These are phyloP conservation scores for Nipponacmea schrenckii DNA, from an alignment of 2,888 invertebrate genomes.

Conservation along the genomic window DNA sequence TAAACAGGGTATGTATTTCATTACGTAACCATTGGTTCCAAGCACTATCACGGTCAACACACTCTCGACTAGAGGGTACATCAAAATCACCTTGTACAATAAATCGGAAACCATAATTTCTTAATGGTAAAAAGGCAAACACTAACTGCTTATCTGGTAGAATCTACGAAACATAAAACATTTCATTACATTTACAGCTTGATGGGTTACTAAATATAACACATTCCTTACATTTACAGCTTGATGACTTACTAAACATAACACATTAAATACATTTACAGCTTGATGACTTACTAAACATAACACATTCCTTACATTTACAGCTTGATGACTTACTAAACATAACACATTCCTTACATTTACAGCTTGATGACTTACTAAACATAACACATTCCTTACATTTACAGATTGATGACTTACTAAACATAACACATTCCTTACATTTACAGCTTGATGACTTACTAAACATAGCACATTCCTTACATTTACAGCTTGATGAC, in stretches of 20 bases:
- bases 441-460: too few species aligned
- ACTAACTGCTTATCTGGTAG: constrained; percentile 62
- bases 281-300: neutral
- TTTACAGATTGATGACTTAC: too few species aligned
- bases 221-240: neutral
- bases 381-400: too few species aligned
- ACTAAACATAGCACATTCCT: too few species aligned
- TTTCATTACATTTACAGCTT: neutral
- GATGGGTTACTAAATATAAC: too few species aligned
- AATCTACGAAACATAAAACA: constrained; percentile 34
- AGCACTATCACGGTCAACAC: constrained; percentile 64
- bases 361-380: too few species aligned
- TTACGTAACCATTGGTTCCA: constrained; percentile 68
- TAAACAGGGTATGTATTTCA: constrained; percentile 60
- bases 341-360: too few species aligned
- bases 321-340: too few species aligned
- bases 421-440: too few species aligned
- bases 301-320: too few species aligned
- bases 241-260: neutral
- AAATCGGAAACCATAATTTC: constrained; percentile 67
- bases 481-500: too few species aligned
- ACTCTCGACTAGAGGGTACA: constrained; percentile 68
- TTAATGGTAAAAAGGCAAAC: constrained; percentile 67
- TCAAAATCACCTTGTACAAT: constrained; percentile 69
- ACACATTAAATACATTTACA: neutral